Conservation (phyloP, 92 coral and sea anemone species). For the Pocillopora meandrina region DNA sequence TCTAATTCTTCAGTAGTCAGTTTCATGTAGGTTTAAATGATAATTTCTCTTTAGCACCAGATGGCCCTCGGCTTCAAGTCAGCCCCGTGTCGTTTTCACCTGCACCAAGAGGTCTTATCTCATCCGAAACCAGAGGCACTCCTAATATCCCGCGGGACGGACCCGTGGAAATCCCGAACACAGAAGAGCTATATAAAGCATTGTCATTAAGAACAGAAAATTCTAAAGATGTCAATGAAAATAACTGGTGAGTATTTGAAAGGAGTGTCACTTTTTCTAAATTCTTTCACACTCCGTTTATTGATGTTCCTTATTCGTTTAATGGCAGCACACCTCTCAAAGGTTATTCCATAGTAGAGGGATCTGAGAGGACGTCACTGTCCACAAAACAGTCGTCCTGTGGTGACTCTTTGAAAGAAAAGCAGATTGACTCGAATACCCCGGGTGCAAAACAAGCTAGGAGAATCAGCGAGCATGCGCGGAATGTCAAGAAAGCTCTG, state of each 20-base stretch:
- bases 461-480: slow-evolving; percentile 91
- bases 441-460: slow-evolving; percentile 59
- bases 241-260: slow-evolving; percentile 50
- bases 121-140: slow-evolving; percentile 38
- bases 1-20: too few relatives aligned
- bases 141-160: slow-evolving; percentile 75
- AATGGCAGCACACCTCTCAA: slow-evolving; percentile 61
- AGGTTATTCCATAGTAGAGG: slow-evolving; percentile 9
- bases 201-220: slow-evolving; percentile 71
- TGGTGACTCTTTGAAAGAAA: slow-evolving; percentile 65
- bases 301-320: neutral
- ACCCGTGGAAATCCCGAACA: slow-evolving; percentile 78
- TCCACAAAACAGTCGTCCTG: slow-evolving; percentile 53
- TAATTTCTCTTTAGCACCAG: slow-evolving; percentile 65
- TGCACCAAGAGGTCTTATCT: slow-evolving; percentile 67
- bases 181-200: slow-evolving; percentile 86
- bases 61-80: slow-evolving; percentile 68
- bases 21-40: neutral
- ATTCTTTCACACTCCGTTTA: neutral
- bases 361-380: slow-evolving; percentile 24
- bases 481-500: slow-evolving; percentile 87
- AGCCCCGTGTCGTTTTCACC: slow-evolving; percentile 88
- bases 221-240: slow-evolving; percentile 43
- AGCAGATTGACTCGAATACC: slow-evolving; percentile 35
- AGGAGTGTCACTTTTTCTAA: neutral